Base-by-base conservation (phyloP, 2,888 invertebrate genomes). In the Drosophila basisetae region DNA sequence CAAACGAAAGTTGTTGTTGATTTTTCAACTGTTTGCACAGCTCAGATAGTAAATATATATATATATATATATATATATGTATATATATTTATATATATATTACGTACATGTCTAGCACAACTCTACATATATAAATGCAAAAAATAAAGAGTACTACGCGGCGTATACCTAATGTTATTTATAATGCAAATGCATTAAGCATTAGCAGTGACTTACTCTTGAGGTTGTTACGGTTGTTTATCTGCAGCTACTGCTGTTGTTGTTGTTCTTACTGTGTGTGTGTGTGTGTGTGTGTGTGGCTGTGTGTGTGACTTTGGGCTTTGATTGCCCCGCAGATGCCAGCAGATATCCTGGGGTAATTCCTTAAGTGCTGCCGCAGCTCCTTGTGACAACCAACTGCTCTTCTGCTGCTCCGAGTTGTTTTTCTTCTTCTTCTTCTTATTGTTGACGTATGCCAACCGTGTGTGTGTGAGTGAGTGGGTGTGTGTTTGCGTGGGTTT, bases 171-270 rank as follows among this genome's bases (percentile, higher is more conserved):
- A 68, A 68, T 66, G 53, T 61, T 71, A 75, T 66, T 54, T 54
- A 41, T 49, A 80, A 83, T 80, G 72, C 61, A 87, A 75, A 78
- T 90, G 84, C 79, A 86, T 89, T 76, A 84, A 9, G 47, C 47
- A 16, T 25, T 25, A 47, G 25, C 90, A 73, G 70, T 69, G 69
- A 78, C 63, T 73, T 66, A 61, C 68, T 68, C 66, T 68, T 73
- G 74, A 63, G 76, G 58, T 74, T 65, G 53, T 60, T 60, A 66
- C 82, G 66, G 66, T 79, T 67, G 61, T 66, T 60, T n/a, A 33
- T 55, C 22, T 41, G n/a, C 30, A 41, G 58, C 58, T 52, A 35
- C 33, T 55, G 37, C 53, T 54, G 25, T 47, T 37, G 25, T 13
- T 35, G 22, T 31, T 35, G n/a, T n/a, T 33, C 28, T 62, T 30